A percentile compares a stretch with the other conserved stretches of the same genome.
phyloP scores from a whole-genome alignment of 2,888 invertebrate genomes.

The Catotricha subobsoleta region DNA sequence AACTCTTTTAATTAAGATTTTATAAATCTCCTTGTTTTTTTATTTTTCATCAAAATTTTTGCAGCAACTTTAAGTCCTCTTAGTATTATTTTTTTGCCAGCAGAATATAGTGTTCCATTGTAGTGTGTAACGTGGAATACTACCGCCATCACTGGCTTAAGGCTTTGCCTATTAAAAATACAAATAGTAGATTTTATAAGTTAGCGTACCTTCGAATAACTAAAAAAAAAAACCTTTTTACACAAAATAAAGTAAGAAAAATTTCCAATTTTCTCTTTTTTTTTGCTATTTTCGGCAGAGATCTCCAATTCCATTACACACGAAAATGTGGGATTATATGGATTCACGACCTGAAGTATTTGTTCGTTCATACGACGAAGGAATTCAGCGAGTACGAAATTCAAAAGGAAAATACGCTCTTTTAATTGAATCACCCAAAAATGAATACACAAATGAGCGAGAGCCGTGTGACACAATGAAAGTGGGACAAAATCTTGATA shows the following conservation, averaged over 20 bases:
- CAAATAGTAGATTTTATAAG: too few species aligned
- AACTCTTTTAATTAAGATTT: not conserved
- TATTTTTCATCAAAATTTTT: too few species aligned
- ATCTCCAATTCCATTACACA: slow-evolving; percentile 70
- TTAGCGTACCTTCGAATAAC: too few species aligned
- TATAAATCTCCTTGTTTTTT: too few species aligned
- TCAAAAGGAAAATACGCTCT: slow-evolving; percentile 71
- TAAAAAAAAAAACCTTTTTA: too few species aligned
- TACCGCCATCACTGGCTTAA: too few species aligned
- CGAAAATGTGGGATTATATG: slow-evolving; percentile 92
- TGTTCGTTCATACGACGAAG: slow-evolving; percentile 63
- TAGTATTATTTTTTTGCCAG: not conserved
- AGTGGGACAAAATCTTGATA: slow-evolving; percentile 69
- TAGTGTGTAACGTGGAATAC: too few species aligned
- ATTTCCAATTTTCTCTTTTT: too few species aligned
- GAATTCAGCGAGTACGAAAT: slow-evolving; percentile 56
- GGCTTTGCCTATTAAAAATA: too few species aligned
- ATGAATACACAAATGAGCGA: slow-evolving; percentile 56
- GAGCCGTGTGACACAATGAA: slow-evolving; percentile 93
- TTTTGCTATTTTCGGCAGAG: slow-evolving; percentile 40
- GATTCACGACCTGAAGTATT: slow-evolving; percentile 68
- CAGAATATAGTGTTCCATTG: too few species aligned
- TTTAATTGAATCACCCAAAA: slow-evolving; percentile 54
- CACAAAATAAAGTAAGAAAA: too few species aligned
- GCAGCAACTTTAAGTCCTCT: not conserved